Evolutionary conservation across 2,888 invertebrate genomes (phyloP).

Genomic region (Conchocele bisecta): DNA sequence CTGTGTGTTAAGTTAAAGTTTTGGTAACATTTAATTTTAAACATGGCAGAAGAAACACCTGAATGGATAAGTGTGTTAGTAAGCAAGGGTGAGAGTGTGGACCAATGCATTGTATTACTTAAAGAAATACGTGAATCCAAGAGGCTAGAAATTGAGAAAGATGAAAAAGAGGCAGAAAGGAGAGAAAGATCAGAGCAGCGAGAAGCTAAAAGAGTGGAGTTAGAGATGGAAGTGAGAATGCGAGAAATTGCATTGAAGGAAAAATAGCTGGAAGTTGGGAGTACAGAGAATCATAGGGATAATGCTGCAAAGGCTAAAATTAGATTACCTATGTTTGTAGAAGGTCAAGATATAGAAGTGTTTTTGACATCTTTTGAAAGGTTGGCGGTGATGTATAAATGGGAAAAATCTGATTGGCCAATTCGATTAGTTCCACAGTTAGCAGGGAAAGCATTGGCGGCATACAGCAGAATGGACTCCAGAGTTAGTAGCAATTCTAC

Average conservation of each 20-base stretch:
- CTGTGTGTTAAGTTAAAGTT: too few species aligned
- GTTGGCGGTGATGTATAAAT: background rate
- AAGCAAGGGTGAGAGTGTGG: slow-evolving; percentile 3
- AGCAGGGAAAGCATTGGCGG: background rate
- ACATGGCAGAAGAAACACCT: too few species aligned
- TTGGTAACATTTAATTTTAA: too few species aligned
- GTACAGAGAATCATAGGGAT: too few species aligned
- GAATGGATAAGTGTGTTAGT: background rate
- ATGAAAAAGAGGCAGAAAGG: background rate
- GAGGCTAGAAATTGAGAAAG: too few species aligned
- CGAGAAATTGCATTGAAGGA: background rate
- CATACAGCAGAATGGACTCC: background rate
- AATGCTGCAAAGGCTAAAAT: slow-evolving; percentile 3
- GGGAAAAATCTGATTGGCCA: slow-evolving; percentile 7
- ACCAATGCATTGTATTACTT: background rate
- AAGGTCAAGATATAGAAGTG: slow-evolving; percentile 7
- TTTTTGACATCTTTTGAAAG: slow-evolving; percentile 7
- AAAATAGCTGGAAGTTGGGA: background rate
- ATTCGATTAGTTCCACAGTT: slow-evolving; percentile 1
- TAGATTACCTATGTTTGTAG: background rate
- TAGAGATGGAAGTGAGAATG: background rate
- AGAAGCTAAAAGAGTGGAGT: background rate
- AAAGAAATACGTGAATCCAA: too few species aligned
- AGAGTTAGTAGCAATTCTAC: background rate
- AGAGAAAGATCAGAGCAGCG: background rate